Percentiles rank a stretch among this genome's conserved stretches.
phyloP scores from a whole-genome alignment of 2,113 vertebrate genomes.

The Saiga tatarica region DNA sequence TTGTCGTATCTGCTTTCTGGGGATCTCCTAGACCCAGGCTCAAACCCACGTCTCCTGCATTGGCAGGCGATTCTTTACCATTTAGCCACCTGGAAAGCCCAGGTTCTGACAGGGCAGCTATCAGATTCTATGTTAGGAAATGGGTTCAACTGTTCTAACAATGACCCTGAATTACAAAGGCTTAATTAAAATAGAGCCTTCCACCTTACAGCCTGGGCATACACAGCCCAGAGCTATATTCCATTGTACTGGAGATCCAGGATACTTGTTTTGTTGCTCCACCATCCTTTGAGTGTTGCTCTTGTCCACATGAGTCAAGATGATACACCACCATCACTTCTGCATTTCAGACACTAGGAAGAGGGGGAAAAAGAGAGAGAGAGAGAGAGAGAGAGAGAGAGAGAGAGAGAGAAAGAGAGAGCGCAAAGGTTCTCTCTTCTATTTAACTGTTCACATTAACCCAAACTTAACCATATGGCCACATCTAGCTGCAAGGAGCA shows the following conservation, averaged over 20 bases:
- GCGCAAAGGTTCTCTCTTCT: neutral
- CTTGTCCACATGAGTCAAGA: neutral
- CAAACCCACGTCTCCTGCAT: neutral
- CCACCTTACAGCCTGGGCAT: neutral
- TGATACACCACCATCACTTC: neutral
- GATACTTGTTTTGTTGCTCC: neutral
- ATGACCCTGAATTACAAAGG: neutral
- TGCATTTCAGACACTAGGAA: neutral
- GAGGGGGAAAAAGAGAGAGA: neutral
- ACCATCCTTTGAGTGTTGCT: neutral
- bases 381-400: neutral
- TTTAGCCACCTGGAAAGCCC: neutral
- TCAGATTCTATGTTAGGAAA: neutral
- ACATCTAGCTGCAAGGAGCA: neutral
- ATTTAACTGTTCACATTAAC: neutral
- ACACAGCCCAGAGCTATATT: neutral
- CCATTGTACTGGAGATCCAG: neutral
- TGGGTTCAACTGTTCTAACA: neutral
- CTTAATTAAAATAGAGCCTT: neutral
- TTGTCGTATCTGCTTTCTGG: neutral
- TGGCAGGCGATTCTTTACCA: rapidly evolving
- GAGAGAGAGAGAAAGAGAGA: too few relatives aligned
- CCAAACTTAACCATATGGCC: neutral
- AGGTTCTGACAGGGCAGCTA: neutral
- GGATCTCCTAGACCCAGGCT: neutral